A percentile compares a stretch with the other conserved stretches of the same genome.
These are phyloP conservation scores for Phyllostomus discolor DNA, from an alignment of 2,113 vertebrate species.

Conservation along the genomic window DNA sequence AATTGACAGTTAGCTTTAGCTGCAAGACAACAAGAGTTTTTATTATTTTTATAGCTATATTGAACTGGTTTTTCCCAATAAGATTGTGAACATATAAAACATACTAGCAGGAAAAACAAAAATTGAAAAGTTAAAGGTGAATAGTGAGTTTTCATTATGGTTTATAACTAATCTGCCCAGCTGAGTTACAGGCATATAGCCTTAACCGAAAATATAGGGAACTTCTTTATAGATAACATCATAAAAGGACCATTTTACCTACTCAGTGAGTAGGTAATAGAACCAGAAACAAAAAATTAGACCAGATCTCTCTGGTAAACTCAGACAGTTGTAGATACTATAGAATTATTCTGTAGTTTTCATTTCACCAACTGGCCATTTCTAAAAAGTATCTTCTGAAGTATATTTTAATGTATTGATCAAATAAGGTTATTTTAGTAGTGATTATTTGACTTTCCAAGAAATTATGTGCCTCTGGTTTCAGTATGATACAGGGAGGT, in stretches of 20 bases:
- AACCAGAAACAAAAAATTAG: not conserved
- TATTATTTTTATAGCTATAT: not conserved
- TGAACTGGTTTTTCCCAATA: constrained; percentile 18
- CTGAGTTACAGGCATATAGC: not conserved
- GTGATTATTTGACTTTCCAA: constrained; percentile 3
- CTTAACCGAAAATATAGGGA: not conserved
- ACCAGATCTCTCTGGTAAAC: not conserved
- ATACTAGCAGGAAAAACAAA: constrained; percentile 15
- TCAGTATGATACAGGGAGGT: not conserved
- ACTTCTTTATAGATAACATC: not conserved
- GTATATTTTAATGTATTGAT: constrained; percentile 20
- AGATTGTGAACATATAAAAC: not conserved
- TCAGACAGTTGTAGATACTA: not conserved
- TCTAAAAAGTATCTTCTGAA: constrained; percentile 20
- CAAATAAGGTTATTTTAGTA: constrained; percentile 6
- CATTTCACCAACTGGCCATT: not conserved
- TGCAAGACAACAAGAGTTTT: not conserved
- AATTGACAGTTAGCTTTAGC: not conserved
- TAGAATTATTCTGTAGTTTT: constrained; percentile 3
- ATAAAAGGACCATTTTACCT: not conserved
- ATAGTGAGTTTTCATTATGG: not conserved
- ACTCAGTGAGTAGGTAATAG: not conserved
- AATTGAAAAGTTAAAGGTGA: not conserved
- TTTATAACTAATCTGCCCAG: not conserved
- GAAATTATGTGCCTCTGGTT: not conserved